Evolutionary conservation across 2,113 vertebrate genomes (phyloP).

Genomic region (Marmota monax): DNA sequence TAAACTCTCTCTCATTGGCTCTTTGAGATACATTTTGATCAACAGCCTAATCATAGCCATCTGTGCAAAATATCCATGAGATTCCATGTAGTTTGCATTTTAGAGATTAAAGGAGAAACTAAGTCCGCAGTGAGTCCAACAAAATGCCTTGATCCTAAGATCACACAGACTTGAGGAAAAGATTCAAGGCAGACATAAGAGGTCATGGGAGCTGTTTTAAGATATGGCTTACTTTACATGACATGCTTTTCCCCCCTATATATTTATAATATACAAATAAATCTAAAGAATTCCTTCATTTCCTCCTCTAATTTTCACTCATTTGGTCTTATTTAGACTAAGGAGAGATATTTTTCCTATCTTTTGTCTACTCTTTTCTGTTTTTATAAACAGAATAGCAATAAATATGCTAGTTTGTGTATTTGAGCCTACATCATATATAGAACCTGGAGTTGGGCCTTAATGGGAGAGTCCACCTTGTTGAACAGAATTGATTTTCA

Average conservation of each 20-base stretch:
- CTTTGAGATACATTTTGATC: constrained; percentile 1
- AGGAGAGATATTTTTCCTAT: neutral
- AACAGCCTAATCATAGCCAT: neutral
- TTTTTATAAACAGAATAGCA: constrained; percentile 43
- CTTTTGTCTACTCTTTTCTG: neutral
- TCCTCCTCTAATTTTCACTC: neutral
- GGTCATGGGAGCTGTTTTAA: neutral
- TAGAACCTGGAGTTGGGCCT: neutral
- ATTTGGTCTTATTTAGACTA: neutral
- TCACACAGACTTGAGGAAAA: constrained; percentile 6
- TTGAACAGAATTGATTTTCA: neutral
- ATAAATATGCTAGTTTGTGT: neutral
- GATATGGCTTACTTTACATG: neutral
- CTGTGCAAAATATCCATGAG: neutral
- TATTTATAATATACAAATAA: neutral
- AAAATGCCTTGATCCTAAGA: neutral
- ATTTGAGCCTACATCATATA: constrained; percentile 30
- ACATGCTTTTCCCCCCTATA: neutral
- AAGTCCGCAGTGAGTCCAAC: neutral
- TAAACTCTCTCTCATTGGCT: constrained; percentile 11
- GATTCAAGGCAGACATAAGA: neutral
- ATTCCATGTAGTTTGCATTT: neutral
- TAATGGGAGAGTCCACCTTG: neutral
- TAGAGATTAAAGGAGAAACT: constrained; percentile 14
- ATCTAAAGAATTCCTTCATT: neutral